These are phyloP conservation scores for Plectrocnemia conspersa DNA, from an alignment of 1,140 invertebrate genomes.

Conservation along the genomic window DNA sequence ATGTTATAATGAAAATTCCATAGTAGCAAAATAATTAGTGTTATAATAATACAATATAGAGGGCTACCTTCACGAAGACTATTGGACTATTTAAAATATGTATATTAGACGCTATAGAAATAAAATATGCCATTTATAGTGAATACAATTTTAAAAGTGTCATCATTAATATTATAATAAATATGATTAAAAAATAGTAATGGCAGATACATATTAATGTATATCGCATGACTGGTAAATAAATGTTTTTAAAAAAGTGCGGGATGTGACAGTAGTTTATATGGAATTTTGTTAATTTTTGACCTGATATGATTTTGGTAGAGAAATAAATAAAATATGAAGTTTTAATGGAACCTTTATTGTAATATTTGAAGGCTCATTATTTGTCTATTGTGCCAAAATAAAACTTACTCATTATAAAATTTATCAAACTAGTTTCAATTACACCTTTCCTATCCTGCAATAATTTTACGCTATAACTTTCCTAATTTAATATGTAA, in stretches of 20 bases:
- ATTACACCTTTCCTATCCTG: no score
- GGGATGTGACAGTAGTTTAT: slow-evolving; percentile 29
- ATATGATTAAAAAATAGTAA: slow-evolving; percentile 2
- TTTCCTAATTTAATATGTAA: no score
- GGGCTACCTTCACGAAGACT: slow-evolving; percentile 12
- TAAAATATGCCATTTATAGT: slow-evolving; percentile 21
- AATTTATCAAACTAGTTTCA: no score
- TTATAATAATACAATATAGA: slow-evolving; percentile 9
- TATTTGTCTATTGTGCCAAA: slow-evolving; percentile 37
- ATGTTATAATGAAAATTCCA: slow-evolving; percentile 30
- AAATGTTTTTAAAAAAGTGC: slow-evolving; percentile 10
- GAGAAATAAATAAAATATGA: slow-evolving; percentile 28
- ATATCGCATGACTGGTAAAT: slow-evolving; percentile 20
- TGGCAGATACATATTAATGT: no score
- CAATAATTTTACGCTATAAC: no score
- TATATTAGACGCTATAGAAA: slow-evolving; percentile 17
- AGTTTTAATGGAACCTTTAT: slow-evolving; percentile 31
- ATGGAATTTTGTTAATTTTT: slow-evolving; percentile 30
- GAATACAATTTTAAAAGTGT: slow-evolving; percentile 18
- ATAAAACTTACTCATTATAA: slow-evolving; percentile 36
- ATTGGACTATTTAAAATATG: slow-evolving; percentile 21
- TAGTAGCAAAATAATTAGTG: slow-evolving; percentile 22
- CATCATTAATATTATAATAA: slow-evolving; percentile 15
- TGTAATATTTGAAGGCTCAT: slow-evolving; percentile 36
- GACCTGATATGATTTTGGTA: slow-evolving; percentile 35